Evolutionary conservation across 1,140 invertebrate species (phyloP), one percentile per base, ranked within the genome.

Genomic region (Atopsyche davidsoni): DNA sequence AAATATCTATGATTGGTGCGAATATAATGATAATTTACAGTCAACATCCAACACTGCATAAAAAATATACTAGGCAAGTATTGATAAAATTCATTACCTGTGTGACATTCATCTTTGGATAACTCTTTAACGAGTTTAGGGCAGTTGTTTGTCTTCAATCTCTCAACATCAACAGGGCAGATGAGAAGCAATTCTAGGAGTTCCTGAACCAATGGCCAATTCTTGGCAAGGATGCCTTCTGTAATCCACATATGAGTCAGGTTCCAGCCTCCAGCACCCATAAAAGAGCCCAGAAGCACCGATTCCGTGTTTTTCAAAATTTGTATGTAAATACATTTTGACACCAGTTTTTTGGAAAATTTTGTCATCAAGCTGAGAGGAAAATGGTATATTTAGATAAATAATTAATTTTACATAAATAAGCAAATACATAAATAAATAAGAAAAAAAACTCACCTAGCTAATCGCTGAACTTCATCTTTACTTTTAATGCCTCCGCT

Each of bases 301-400:
- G 81, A 78, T 60, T 89, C 81, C n/a, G 92, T 94, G 34, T 83
- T 85, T 71, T 89, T 89, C 36, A 96, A 72, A 60, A 97, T 94
- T 69, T 95, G 89, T 53, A 94, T 83, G 65, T 96, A 97, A 59
- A 95, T 89, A 74, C 92, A 96, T 75, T 93, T 93, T 59, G 91
- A 94, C 23, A 96, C 92, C 43, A 96, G 73, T 69, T 96, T 96
- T 65, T 89, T 93, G 1, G 92, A 95, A 77, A 89, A 94, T 68
- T 94, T 93, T 18, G 87, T 87, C 92, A 96, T 96, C 62, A 96
- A 79, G 64, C 89, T 95, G 75, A 57, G 83, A 81, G 69, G 69
- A 69, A 46, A 46, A 49, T 35, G 21, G 43, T 21, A 13, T 21
- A 45, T 21, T 31, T 9, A 28, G 13, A 23, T 22, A 13, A 22